Base-by-base conservation (phyloP, 2,797 vertebrate genomes). In the Erethizon dorsatum region DNA sequence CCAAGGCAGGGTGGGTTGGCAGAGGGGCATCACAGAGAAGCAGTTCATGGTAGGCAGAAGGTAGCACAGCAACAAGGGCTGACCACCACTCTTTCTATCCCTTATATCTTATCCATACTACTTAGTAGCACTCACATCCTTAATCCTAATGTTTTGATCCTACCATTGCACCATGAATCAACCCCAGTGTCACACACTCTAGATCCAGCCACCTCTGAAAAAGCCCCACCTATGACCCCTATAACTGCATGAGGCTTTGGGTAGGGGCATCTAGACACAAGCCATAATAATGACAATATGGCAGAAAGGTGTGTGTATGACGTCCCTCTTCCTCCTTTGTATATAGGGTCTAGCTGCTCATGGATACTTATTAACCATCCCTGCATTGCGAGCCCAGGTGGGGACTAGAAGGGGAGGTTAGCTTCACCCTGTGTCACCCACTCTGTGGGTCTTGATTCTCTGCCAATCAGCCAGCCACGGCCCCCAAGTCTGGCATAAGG, bases 391-490 rank as follows among this genome's bases (percentile, higher is more conserved):
- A 87, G 54, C 71, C 63, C 41, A 37, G 88, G 61, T 18, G 45
- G 22, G 80, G 31, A 9, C 22, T 13, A 0, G 7, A 15, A 26
- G 41, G 69, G 41, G 11, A 15, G 12, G 61, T 11, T 2, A 14
- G 14, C 61, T 10, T 0, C 2, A 14, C 33, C 5, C 8, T 41
- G 71, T 24, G 13, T 20, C 67, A 69, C 67, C 71, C 71, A 75
- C 41, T 5, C 41, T 26, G 0, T 6, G 33, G 56, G 57, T 14
- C 37, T 85, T 5, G 41, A n/a, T n/a, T 47, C 65, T 54, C 67
- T 33, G 73, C 9, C 0, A 11, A 18, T 22, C 2, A 0, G 6
- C 2, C 52, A 17, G 5, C 2, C 52, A 13, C 0, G 6, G 31
- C 11, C 26, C 20, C 82, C 13, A 54, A 1, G 0, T 13, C 63